Base-by-base conservation (phyloP, 2,888 invertebrate genomes). In the Xestia sexstrigata region DNA sequence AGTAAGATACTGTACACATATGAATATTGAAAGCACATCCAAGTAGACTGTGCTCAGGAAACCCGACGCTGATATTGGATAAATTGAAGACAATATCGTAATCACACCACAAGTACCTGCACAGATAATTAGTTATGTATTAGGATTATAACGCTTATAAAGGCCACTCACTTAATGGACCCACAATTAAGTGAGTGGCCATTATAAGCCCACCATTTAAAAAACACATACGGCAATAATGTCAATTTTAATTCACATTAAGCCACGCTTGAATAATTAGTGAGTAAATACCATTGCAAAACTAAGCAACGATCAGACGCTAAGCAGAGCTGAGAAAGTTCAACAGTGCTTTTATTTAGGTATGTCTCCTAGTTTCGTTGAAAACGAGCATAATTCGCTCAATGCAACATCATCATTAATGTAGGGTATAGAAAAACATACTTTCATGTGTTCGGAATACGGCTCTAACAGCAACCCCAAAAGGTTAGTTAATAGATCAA, bases 1-100 rank as follows among this genome's bases (percentile, higher is more conserved):
- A 45, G 42, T 39, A 13, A n/a, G 9, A 17, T 39, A 11, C 65
- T 58, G 49, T n/a, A 65, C 20, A 42, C 35, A 65, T 49, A 70
- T 62, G 70, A 82, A 82, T 82, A 82, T 75, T 74, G 69, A 70
- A 60, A n/a, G n/a, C 52, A 63, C 30, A 20, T 7, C n/a, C 17
- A 26, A 70, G 26, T 66, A 42, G n/a, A 60, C 35, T 49, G 68
- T 30, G 58, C 26, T 39, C n/a, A 52, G 58, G 65, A 49, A 30
- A 60, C 35, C 23, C 9, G 30, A 13, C 5, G 52, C 58, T 30
- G 47, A 20, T 79, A 17, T 15, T 60, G 26, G 17, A 62, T 15
- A 65, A 42, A 67, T 30, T 45, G 23, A 13, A 65, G 8, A n/a
- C 35, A 60, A 3, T 15, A 23, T 45, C 20, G 8, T 9, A 15